Conservation (phyloP, 2,113 vertebrate species). For the Glareola pratincola region DNA sequence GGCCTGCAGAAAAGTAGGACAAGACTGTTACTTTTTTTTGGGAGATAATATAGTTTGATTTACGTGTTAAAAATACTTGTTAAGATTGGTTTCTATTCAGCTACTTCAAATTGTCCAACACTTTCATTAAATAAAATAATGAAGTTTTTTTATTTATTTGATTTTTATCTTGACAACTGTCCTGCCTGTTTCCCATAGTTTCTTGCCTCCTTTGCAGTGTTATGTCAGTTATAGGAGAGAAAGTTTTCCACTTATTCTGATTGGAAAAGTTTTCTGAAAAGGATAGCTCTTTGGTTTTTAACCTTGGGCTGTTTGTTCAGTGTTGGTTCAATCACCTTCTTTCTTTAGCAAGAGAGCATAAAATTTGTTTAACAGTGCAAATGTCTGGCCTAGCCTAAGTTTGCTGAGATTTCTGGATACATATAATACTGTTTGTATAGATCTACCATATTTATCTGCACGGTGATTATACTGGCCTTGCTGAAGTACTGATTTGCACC, state of each 20-base stretch:
- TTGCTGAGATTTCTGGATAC: background rate
- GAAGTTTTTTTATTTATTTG: rapidly evolving
- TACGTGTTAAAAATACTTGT: background rate
- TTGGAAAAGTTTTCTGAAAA: background rate
- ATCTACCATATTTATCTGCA: background rate
- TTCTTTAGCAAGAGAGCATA: background rate
- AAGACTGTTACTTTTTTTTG: background rate
- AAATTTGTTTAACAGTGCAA: background rate
- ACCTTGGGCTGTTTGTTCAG: background rate
- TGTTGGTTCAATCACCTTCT: background rate
- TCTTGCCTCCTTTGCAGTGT: background rate
- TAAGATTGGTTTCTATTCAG: background rate
- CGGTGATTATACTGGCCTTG: background rate
- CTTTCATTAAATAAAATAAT: background rate
- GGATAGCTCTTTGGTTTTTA: background rate
- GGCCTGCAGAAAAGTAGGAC: background rate
- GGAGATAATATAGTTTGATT: background rate
- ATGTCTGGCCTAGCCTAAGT: background rate
- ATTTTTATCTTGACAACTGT: background rate
- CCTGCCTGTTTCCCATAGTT: background rate
- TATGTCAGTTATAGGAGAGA: background rate
- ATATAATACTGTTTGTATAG: background rate
- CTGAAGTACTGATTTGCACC: background rate
- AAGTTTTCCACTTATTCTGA: background rate
- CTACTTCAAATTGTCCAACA: background rate